These are phyloP conservation scores for Colinus virginianus DNA, from an alignment of 2,113 vertebrate genomes.

Conservation along the genomic window DNA sequence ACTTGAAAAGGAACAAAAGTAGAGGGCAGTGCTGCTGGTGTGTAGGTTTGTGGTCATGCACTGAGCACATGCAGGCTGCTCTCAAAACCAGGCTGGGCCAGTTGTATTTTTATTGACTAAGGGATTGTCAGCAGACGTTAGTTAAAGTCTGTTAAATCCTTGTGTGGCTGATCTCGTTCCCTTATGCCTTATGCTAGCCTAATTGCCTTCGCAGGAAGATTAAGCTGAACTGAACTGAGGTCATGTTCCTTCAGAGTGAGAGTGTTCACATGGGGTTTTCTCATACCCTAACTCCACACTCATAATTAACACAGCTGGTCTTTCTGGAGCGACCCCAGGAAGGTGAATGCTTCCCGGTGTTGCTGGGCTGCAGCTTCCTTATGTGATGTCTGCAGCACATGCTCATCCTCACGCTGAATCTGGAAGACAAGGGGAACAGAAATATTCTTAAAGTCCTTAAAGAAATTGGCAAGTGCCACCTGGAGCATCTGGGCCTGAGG, in stretches of 20 bases:
- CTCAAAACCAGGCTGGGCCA: not conserved
- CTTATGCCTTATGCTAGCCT: not conserved
- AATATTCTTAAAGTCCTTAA: not conserved
- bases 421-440: not conserved
- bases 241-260: not conserved
- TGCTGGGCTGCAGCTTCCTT: not conserved
- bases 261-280: not conserved
- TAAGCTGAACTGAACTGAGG: slow-evolving; percentile 14
- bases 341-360: not conserved
- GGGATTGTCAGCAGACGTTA: not conserved
- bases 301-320: slow-evolving; percentile 36
- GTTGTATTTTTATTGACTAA: not conserved
- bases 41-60: not conserved
- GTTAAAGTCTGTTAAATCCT: slow-evolving; percentile 20
- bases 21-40: not conserved
- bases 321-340: not conserved
- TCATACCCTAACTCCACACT: slow-evolving; percentile 4
- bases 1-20: not conserved
- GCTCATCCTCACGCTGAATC: not conserved
- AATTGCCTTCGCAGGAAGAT: slow-evolving; percentile 12
- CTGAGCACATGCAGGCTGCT: fast-evolving
- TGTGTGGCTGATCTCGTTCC: not conserved
- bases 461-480: not conserved
- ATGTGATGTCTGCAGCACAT: fast-evolving
- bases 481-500: not conserved